Conservation (phyloP, 2,888 invertebrate species). For the Portevinia maculata region DNA sequence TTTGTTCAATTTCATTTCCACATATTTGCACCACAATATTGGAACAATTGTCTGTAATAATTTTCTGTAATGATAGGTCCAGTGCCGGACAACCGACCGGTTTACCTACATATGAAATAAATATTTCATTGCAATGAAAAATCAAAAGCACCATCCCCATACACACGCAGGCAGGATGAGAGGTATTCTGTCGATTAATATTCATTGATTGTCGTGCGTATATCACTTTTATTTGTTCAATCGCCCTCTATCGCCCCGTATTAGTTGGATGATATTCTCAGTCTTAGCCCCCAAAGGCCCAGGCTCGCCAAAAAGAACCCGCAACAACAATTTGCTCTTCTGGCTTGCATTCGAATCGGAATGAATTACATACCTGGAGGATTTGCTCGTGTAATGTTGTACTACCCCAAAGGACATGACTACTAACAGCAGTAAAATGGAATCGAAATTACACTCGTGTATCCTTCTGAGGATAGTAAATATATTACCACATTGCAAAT, state of each 20-base stretch:
- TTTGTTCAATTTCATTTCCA: slow-evolving; percentile 71
- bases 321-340: slow-evolving; percentile 58
- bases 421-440: slow-evolving; percentile 61
- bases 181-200: slow-evolving; percentile 79
- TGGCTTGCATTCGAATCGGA: slow-evolving; percentile 41
- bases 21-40: slow-evolving; percentile 71
- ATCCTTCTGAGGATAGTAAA: slow-evolving; percentile 39
- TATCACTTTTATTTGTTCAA: slow-evolving; percentile 81
- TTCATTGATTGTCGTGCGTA: slow-evolving; percentile 82
- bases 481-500: slow-evolving; percentile 52
- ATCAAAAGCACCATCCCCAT: slow-evolving; percentile 47
- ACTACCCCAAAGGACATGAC: slow-evolving; percentile 58
- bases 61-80: slow-evolving; percentile 64
- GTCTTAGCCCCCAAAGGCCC: slow-evolving; percentile 5
- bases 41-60: slow-evolving; percentile 67
- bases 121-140: slow-evolving; percentile 67
- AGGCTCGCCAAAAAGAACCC: slow-evolving; percentile 37
- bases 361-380: slow-evolving; percentile 69
- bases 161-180: neutral
- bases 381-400: slow-evolving; percentile 61
- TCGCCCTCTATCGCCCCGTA: slow-evolving; percentile 2
- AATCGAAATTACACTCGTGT: slow-evolving; percentile 63
- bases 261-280: slow-evolving; percentile 29
- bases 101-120: slow-evolving; percentile 26
- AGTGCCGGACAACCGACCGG: neutral